These are phyloP conservation scores for Neodiprion pinetum DNA, from an alignment of 1,140 invertebrate genomes.

Conservation along the genomic window DNA sequence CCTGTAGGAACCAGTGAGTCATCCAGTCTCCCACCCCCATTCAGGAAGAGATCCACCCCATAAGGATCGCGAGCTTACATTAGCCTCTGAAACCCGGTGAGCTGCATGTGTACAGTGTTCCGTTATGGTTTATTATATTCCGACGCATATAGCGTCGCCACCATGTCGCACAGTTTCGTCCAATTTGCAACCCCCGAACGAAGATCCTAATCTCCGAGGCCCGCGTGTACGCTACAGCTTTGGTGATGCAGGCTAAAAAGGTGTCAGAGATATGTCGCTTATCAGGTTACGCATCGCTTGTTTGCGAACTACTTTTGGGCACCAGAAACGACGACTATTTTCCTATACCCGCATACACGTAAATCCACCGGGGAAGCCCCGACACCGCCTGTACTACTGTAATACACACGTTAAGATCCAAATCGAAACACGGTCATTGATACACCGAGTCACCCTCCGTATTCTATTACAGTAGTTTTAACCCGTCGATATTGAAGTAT, in stretches of 20 bases:
- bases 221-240: background rate
- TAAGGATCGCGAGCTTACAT: conserved; percentile 3
- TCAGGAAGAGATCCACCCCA: background rate
- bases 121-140: background rate
- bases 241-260: background rate
- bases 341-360: background rate
- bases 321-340: background rate
- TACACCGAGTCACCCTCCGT: background rate
- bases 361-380: background rate
- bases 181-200: conserved; percentile 2
- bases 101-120: background rate
- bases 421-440: conserved; percentile 1
- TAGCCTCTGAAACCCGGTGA: background rate
- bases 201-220: background rate
- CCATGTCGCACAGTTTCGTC: conserved; percentile 1
- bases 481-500: too few species aligned
- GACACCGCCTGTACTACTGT: background rate
- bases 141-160: background rate
- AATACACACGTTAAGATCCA: background rate
- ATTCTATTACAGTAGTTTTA: too few species aligned
- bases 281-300: background rate
- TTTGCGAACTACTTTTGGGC: background rate
- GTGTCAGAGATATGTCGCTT: background rate
- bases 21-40: background rate
- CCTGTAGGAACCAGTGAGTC: conserved; percentile 4